Evolutionary conservation across 2,888 invertebrate genomes (phyloP).

Genomic region (Mimas tiliae): DNA sequence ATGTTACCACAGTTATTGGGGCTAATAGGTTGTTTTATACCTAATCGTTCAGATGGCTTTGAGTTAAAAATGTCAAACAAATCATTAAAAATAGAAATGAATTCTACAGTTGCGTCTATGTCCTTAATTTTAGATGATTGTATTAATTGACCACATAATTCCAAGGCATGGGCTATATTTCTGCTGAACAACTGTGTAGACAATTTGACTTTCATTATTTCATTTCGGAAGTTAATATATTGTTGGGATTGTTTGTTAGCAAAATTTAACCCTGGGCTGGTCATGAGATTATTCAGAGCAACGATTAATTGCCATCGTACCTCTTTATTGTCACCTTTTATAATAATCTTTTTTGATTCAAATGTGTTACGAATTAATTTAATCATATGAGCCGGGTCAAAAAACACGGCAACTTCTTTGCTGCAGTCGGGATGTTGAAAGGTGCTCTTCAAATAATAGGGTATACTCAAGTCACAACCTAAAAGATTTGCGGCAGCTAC

Average conservation of each 20-base stretch:
- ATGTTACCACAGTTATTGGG: conserved; percentile 21
- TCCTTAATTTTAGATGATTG: conserved; percentile 29
- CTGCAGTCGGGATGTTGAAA: neutral
- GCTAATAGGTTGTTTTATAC: conserved; percentile 26
- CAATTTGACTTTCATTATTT: conserved; percentile 29
- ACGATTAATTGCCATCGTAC: neutral
- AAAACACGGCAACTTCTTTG: neutral
- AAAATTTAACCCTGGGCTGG: neutral
- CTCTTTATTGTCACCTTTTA: neutral
- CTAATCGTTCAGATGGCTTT: neutral
- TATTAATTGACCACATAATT: conserved; percentile 25
- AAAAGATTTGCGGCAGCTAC: neutral
- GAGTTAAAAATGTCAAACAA: conserved; percentile 35
- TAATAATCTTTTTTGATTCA: neutral
- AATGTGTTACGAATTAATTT: neutral
- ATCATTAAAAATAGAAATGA: conserved; percentile 31
- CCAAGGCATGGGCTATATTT: conserved; percentile 29
- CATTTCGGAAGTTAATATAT: conserved; percentile 24
- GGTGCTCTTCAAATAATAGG: neutral
- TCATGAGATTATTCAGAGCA: neutral
- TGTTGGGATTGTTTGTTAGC: conserved; percentile 26
- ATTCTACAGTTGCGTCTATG: conserved; percentile 31
- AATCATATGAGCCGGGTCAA: neutral
- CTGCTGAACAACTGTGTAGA: conserved; percentile 27
- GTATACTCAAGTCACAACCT: neutral